Percentiles rank a stretch among this genome's conserved stretches.
These are phyloP conservation scores for Esperia sulphurella DNA, from an alignment of 2,888 invertebrate species.

Conservation along the genomic window DNA sequence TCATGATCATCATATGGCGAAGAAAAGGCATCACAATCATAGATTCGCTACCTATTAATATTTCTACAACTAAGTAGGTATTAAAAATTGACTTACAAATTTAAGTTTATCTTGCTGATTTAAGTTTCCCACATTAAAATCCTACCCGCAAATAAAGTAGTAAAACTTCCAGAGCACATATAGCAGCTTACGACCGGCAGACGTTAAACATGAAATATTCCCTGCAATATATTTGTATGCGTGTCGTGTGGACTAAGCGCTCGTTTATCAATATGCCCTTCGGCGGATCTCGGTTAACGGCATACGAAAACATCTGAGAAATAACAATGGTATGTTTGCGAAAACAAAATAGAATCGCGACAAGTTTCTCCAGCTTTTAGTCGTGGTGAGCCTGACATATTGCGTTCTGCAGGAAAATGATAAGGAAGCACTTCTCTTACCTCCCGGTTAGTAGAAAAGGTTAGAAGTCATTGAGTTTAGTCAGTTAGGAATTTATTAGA, in stretches of 20 bases:
- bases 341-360: slow-evolving; percentile 18
- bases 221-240: slow-evolving; percentile 59
- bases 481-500: too few relatives aligned
- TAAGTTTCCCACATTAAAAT: slow-evolving; percentile 2
- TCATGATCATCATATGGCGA: too few relatives aligned
- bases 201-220: slow-evolving; percentile 62
- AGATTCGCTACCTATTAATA: too few relatives aligned
- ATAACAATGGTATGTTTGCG: slow-evolving; percentile 32
- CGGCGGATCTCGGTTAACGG: slow-evolving; percentile 41
- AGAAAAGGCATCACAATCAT: too few relatives aligned
- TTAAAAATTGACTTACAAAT: too few relatives aligned
- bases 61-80: too few relatives aligned
- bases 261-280: slow-evolving; percentile 68
- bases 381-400: background rate
- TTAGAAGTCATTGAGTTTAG: too few relatives aligned
- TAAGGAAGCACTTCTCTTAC: background rate
- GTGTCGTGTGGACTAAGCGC: slow-evolving; percentile 50
- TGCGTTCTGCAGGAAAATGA: background rate
- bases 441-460: background rate
- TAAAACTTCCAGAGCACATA: slow-evolving; percentile 1
- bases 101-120: too few relatives aligned
- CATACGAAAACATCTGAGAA: slow-evolving; percentile 39
- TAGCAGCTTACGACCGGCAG: slow-evolving; percentile 9
- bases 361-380: slow-evolving; percentile 2
- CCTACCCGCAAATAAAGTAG: slow-evolving; percentile 6